Evolutionary conservation across 2,888 invertebrate genomes (phyloP).

Genomic region (Xylota sylvarum): DNA sequence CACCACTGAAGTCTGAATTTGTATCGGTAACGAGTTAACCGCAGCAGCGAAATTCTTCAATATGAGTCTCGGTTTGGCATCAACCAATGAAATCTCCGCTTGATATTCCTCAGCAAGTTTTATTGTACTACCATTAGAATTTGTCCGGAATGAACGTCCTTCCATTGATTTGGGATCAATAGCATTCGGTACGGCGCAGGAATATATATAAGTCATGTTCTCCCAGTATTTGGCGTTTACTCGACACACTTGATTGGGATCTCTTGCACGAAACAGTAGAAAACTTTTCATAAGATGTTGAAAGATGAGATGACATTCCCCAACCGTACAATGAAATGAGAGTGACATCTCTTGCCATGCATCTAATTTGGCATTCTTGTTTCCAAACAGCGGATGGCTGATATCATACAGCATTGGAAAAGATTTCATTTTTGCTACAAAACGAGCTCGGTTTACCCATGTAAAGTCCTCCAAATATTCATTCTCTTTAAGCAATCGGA

Average conservation of each 20-base stretch:
- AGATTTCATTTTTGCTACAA: conserved; percentile 53
- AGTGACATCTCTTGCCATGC: conserved; percentile 72
- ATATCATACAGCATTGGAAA: conserved; percentile 62
- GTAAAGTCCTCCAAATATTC: conserved; percentile 62
- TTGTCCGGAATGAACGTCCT: conserved; percentile 51
- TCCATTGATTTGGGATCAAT: conserved; percentile 48
- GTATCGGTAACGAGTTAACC: conserved; percentile 57
- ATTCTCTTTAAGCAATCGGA: conserved; percentile 57
- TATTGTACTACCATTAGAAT: conserved; percentile 51
- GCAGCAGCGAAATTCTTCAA: conserved; percentile 65
- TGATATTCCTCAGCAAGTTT: conserved; percentile 69
- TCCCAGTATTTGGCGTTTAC: conserved; percentile 72
- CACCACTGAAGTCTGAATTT: conserved; percentile 47
- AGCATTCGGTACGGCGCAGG: conserved; percentile 60
- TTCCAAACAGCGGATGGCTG: conserved; percentile 50
- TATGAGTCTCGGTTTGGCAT: conserved; percentile 54
- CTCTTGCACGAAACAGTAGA: conserved; percentile 54
- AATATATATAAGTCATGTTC: conserved; percentile 66
- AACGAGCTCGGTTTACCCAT: conserved; percentile 65
- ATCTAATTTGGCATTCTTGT: conserved; percentile 53
- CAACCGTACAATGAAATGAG: conserved; percentile 61
- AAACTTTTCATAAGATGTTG: conserved; percentile 68
- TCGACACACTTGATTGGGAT: conserved; percentile 55
- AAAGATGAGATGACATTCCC: conserved; percentile 68
- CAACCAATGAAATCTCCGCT: conserved; percentile 65